A percentile compares a stretch with the other conserved stretches of the same genome.
These are phyloP conservation scores for Anas acuta DNA, from an alignment of 2,797 vertebrate species.

Conservation along the genomic window DNA sequence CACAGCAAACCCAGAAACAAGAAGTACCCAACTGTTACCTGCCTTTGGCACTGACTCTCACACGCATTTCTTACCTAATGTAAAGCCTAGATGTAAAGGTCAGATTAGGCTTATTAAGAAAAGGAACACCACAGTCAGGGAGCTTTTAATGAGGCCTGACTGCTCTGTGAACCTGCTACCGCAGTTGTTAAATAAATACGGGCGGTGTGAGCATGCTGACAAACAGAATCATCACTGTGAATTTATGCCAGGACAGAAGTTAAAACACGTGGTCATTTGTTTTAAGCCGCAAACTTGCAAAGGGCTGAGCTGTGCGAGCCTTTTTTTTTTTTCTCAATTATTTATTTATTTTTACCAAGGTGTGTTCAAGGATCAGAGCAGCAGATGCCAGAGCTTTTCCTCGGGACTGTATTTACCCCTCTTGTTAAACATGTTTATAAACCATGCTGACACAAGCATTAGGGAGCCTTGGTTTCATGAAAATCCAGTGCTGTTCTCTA, in stretches of 20 bases:
- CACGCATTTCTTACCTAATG: neutral
- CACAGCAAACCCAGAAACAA: neutral
- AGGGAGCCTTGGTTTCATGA: neutral
- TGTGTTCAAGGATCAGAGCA: neutral
- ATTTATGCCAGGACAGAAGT: neutral
- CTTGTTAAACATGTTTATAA: neutral
- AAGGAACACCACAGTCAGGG: neutral
- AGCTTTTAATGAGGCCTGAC: neutral
- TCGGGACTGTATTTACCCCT: neutral
- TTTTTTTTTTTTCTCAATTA: too few species aligned
- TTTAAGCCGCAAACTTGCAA: accelerated
- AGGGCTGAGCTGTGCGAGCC: neutral
- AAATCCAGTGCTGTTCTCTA: neutral
- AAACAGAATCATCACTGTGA: neutral
- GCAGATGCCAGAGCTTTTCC: neutral
- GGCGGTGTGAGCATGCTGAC: neutral
- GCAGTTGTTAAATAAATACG: neutral
- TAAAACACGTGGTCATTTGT: neutral
- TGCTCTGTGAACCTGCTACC: neutral
- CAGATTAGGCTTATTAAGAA: neutral
- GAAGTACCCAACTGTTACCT: neutral
- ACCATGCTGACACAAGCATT: neutral
- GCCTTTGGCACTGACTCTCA: neutral
- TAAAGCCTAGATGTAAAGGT: neutral
- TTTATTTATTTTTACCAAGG: too few species aligned